Base-by-base conservation (phyloP, 2,797 vertebrate genomes). In the Clarias platycephalus region DNA sequence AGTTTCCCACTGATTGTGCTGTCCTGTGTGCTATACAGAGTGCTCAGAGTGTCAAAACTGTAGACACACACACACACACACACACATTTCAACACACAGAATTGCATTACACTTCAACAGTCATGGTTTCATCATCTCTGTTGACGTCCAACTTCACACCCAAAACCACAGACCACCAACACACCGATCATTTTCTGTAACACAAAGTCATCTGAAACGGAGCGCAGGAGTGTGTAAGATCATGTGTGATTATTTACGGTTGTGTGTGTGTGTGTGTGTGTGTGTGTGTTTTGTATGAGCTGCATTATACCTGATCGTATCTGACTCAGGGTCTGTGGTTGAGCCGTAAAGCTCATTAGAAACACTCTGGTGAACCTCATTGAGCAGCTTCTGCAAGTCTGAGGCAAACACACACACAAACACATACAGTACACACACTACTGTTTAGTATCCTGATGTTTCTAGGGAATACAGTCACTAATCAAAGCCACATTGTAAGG, bases 351-450 rank as follows among this genome's bases (percentile, higher is more conserved):
- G 57, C 7, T 90, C 89, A 88, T 93, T 93, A 18, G 84, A 87
- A 71, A 92, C 71, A 0, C 91, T 92, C 87, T 93, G 91, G 0
- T 84, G 82, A 40, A 92, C 90, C 83, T 92, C 86, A 49, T 94
- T 90, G 49, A 91, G 83, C 20, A 94, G 89, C 24, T 91, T 94
- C 92, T 90, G 89, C 31, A 94, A 84, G 87, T 91, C 94, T 96
- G 88, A 67, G 66, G 76, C 0, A 86, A 16, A 88, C 28, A 80
- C 31, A 83, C 10, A 85, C n/a, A 80, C 72, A 84, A 16, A 85
- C 28, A 85, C 34, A 72, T 6, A 31, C 31, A 31, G 76, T 67
- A 84, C 22, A 85, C 28, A 85, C 34, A 72, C 16, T 12, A 24
- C 22, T 49, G 40, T 72, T 40, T 37, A 16, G 40, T 72, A 74